These are phyloP conservation scores for Folsomia candida DNA, from an alignment of 2,888 invertebrate genomes.

Conservation along the genomic window DNA sequence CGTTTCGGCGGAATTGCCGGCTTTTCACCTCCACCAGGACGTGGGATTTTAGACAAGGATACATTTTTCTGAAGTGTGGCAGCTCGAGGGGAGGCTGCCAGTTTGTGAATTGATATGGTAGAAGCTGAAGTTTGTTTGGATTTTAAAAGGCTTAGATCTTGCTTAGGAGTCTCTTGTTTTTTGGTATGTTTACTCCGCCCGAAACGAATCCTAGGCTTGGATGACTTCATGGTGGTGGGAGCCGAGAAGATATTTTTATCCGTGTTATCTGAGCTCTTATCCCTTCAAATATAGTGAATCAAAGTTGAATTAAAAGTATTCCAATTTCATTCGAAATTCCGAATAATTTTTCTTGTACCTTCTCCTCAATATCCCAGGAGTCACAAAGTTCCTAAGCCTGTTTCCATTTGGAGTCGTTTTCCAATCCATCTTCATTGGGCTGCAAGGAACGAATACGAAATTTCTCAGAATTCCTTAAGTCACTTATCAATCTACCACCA, in stretches of 20 bases:
- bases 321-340: no score
- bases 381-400: constrained; percentile 31
- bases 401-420: constrained; percentile 36
- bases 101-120: constrained; percentile 37
- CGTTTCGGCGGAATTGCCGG: neutral
- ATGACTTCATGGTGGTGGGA: constrained; percentile 20
- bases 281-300: neutral
- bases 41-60: constrained; percentile 3
- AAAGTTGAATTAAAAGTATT: no score
- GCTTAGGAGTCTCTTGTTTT: constrained; percentile 25
- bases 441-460: constrained; percentile 19
- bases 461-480: constrained; percentile 1
- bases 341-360: constrained; percentile 21
- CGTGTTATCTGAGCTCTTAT: constrained; percentile 24
- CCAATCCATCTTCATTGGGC: constrained; percentile 45
- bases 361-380: constrained; percentile 25
- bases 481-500: neutral
- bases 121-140: constrained; percentile 9
- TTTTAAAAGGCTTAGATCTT: neutral
- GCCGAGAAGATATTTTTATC: constrained; percentile 20
- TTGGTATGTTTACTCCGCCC: constrained; percentile 35
- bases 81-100: constrained; percentile 35
- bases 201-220: constrained; percentile 27
- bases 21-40: neutral
- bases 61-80: neutral